Base-by-base conservation (phyloP, 35 echinoderm and acorn worm species). In the Ptychodera flava region DNA sequence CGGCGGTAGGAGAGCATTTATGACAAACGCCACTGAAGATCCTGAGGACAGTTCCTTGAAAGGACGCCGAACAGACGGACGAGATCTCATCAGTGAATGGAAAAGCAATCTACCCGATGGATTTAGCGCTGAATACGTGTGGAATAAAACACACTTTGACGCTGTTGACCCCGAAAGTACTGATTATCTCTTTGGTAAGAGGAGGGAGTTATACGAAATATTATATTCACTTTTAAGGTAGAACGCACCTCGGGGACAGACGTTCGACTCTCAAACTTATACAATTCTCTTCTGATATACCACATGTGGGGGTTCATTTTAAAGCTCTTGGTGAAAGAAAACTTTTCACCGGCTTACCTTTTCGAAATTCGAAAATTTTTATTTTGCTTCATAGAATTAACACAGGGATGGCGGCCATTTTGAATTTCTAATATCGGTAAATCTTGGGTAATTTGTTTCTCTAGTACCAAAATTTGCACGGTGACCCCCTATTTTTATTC, bases 51-150 rank as follows among this genome's bases (percentile, higher is more conserved):
- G 34, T 0, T 28, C 0, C 28, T 16, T 16, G 0, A 75, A n/a
- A 0, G 92, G 92, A 22, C 0, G 85, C 0, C 77, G 92, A 30
- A 91, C 29, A 28, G 92, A 94, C 84, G 89, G 89, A 0, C 85
- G 92, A 12, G 45, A 94, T 81, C 85, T 94, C 0, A 82, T 91
- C 28, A 77, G 85, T 0, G 89, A 90, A 82, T 94, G 92, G 92
- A 35, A 76, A 76, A 88, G 31, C 15, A 37, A 38, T 6, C 33
- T 79, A n/a, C 30, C 78, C 2, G 35, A 83, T 36, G 38, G 14
- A 15, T 82, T 38, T 12, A 28, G 78, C 1, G 78, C 33, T 2
- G 15, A 84, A 16, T 90, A 79, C 76, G 83, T 90, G 1, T 90
- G 83, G 64, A 85, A 90, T 45, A 35, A 90, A 53, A 36, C 28